These are phyloP conservation scores for Clanis bilineata DNA, from an alignment of 2,888 invertebrate species.

Conservation along the genomic window DNA sequence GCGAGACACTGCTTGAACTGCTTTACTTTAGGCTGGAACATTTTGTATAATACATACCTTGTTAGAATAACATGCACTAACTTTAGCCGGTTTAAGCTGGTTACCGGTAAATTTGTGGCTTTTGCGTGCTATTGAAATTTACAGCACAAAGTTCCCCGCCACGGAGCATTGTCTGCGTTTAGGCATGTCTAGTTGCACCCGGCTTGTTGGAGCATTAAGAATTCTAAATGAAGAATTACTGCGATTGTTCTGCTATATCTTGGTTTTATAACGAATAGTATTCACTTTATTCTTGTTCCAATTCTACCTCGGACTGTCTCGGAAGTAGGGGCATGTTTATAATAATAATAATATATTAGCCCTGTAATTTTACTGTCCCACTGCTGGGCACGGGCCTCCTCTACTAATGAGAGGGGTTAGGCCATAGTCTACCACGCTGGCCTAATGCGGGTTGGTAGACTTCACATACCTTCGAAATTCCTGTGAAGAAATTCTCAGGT, in stretches of 20 bases:
- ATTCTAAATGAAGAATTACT: slow-evolving; percentile 22
- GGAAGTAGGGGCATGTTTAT: too few species aligned
- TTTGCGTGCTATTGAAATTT: slow-evolving; percentile 77
- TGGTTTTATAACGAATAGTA: background rate
- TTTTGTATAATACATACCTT: background rate
- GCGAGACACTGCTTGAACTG: too few species aligned
- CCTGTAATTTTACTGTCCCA: too few species aligned
- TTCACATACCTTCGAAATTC: too few species aligned
- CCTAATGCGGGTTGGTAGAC: too few species aligned
- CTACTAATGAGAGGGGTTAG: too few species aligned
- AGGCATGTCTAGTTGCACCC: slow-evolving; percentile 38
- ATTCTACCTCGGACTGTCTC: too few species aligned
- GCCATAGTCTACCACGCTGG: too few species aligned
- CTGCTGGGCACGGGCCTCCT: too few species aligned
- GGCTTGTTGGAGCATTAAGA: slow-evolving; percentile 35
- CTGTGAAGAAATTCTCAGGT: too few species aligned
- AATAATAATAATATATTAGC: too few species aligned
- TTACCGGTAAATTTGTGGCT: slow-evolving; percentile 70
- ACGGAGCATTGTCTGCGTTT: slow-evolving; percentile 47
- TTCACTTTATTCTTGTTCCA: too few species aligned
- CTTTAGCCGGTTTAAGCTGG: slow-evolving; percentile 62
- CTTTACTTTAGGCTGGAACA: background rate
- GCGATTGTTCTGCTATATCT: background rate
- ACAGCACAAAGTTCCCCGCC: slow-evolving; percentile 67
- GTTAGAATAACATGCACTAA: slow-evolving; percentile 48